Evolutionary conservation across 2,797 vertebrate genomes (phyloP), one percentile per base, ranked within the genome.

Genomic region (Micrastur ruficollis): DNA sequence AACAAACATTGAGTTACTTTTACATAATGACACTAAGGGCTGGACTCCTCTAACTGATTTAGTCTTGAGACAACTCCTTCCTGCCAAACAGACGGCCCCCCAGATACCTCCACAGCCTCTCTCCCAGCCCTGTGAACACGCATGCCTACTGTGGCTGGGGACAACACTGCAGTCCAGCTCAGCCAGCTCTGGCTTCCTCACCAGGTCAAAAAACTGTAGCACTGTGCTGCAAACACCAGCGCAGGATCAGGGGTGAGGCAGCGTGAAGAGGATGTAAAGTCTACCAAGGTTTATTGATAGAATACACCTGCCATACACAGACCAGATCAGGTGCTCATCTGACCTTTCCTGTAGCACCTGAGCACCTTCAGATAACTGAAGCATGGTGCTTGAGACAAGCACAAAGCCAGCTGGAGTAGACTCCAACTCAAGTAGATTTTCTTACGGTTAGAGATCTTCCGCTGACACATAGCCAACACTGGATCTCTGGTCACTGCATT

Each of bases 331-430:
- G 10, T 27, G 32, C 32, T 72, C 38, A 46, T 26, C 32, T 81
- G 49, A 44, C 38, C 20, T 58, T n/a, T n/a, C n/a, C 76, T 31
- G 32, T 19, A 71, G 38, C 44, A 47, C 21, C 38, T 14, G 11
- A 47, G 58, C 21, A 66, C 38, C 50, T 74, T n/a, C 42, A 29
- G n/a, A 7, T 2, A 7, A 46, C 44, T 4, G 14, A 49, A 83
- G n/a, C 20, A 15, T 3, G 5, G 25, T 19, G n/a, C 50, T 63
- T 6, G 16, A 70, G 21, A 40, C 0, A 2, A 46, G 21, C n/a
- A 47, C 34, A 59, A 31, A 53, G 21, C 4, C 8, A 1, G 25
- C 34, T 52, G 36, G 14, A 42, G 42, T 34, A 70, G 10, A 42
- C 42, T 42, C 14, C 23, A 81, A 17, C 38, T 34, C 19, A 8